A percentile compares a stretch with the other conserved stretches of the same genome.
phyloP scores from a whole-genome alignment of 2,888 invertebrate species.

The Lasioglossum vierecki region DNA sequence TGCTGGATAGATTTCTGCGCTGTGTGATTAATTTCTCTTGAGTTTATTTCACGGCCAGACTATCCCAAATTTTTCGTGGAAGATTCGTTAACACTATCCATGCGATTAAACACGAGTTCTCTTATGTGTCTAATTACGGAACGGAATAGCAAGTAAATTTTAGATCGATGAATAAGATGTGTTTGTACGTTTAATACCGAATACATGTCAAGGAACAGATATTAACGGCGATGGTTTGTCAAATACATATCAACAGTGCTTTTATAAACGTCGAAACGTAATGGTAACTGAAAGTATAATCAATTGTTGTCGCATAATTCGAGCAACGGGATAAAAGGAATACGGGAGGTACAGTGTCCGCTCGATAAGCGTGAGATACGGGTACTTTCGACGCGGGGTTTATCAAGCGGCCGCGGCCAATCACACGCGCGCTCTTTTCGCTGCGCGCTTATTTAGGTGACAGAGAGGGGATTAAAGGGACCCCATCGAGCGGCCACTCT shows the following conservation, averaged over 20 bases:
- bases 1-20: neutral
- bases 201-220: neutral
- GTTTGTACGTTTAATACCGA: conserved; percentile 1
- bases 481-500: neutral
- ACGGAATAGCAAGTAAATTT: conserved; percentile 1
- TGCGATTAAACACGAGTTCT: neutral
- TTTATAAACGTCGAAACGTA: conserved; percentile 11
- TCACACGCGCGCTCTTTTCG: neutral
- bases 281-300: conserved; percentile 9
- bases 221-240: neutral
- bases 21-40: neutral
- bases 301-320: neutral
- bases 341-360: neutral
- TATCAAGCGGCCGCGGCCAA: neutral
- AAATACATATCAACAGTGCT: conserved; percentile 13
- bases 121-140: neutral
- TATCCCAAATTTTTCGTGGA: neutral
- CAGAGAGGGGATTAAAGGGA: neutral
- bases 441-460: no score
- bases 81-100: neutral
- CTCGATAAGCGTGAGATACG: neutral
- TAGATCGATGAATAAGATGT: neutral
- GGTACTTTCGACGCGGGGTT: neutral
- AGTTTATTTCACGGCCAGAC: neutral
- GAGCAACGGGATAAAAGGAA: neutral